Evolutionary conservation across 2,113 vertebrate species (phyloP).

Genomic region (Gymnarchus niloticus): DNA sequence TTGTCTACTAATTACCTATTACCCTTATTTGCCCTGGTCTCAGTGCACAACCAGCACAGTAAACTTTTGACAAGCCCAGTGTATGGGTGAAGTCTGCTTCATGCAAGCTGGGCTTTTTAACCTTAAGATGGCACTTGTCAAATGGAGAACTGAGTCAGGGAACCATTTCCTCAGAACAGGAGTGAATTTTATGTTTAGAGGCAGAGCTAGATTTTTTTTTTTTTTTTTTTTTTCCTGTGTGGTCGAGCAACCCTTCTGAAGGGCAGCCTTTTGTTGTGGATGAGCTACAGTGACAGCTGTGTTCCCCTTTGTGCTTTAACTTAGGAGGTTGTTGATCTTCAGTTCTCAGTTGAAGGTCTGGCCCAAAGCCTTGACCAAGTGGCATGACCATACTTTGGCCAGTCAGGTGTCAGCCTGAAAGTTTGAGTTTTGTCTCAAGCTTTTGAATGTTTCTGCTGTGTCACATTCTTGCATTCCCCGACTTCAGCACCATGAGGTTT

Average conservation of each 20-base stretch:
- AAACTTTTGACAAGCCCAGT: neutral
- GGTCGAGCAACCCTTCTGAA: neutral
- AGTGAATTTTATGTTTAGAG: no score
- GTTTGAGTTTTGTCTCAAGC: neutral
- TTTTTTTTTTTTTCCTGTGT: neutral
- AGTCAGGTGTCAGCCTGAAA: neutral
- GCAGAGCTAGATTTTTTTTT: no score
- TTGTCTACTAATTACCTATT: neutral
- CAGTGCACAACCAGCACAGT: neutral
- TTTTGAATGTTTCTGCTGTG: no score
- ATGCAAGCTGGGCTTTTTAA: neutral
- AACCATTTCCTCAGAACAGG: no score
- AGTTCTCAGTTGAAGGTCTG: neutral
- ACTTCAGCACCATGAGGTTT: no score
- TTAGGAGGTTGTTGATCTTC: neutral
- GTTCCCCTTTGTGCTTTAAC: neutral
- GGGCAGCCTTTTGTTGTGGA: neutral
- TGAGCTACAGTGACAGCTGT: neutral
- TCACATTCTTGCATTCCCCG: no score
- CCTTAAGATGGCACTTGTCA: neutral
- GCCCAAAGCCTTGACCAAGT: neutral
- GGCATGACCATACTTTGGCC: neutral
- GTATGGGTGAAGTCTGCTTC: neutral
- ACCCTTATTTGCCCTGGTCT: neutral
- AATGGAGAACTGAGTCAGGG: no score